Percentiles rank a stretch among this genome's conserved stretches.
Conservation (phyloP, 2,888 invertebrate genomes). For the Drosophila putrida region DNA sequence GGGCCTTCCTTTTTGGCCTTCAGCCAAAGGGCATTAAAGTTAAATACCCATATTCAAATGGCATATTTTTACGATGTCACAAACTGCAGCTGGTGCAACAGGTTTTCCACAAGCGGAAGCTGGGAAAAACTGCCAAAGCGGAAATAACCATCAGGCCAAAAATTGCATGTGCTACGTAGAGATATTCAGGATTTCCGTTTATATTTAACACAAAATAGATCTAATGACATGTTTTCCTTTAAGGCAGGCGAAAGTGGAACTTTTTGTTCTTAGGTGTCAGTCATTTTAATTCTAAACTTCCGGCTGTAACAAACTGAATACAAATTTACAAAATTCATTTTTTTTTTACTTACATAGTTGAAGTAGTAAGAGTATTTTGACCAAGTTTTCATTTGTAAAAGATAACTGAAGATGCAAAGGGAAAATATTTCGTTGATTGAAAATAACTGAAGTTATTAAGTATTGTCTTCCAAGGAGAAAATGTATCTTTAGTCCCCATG, state of each 20-base stretch:
- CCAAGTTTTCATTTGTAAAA: no score
- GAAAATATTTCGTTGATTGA: no score
- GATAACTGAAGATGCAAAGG: no score
- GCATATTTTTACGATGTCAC: slow-evolving; percentile 57
- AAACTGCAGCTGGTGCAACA: slow-evolving; percentile 64
- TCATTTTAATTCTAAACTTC: not conserved
- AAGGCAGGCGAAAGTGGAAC: not conserved
- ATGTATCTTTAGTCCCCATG: no score
- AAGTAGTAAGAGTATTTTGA: no score
- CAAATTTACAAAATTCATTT: no score
- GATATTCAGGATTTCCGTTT: slow-evolving; percentile 70
- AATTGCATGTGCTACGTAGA: slow-evolving; percentile 54
- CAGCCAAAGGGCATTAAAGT: slow-evolving; percentile 52
- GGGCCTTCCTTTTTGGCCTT: slow-evolving; percentile 13
- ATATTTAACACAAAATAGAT: slow-evolving; percentile 21
- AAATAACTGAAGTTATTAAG: no score
- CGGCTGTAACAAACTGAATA: no score
- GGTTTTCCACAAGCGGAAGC: slow-evolving; percentile 44
- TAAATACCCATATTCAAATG: slow-evolving; percentile 64
- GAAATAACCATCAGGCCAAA: slow-evolving; percentile 68
- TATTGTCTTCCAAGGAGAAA: no score
- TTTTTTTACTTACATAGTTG: no score
- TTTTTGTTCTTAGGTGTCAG: slow-evolving; percentile 4
- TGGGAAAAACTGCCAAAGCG: slow-evolving; percentile 56
- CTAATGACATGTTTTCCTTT: not conserved